Evolutionary conservation across 2,113 vertebrate species (phyloP).

Genomic region (Lamprotornis superbus): DNA sequence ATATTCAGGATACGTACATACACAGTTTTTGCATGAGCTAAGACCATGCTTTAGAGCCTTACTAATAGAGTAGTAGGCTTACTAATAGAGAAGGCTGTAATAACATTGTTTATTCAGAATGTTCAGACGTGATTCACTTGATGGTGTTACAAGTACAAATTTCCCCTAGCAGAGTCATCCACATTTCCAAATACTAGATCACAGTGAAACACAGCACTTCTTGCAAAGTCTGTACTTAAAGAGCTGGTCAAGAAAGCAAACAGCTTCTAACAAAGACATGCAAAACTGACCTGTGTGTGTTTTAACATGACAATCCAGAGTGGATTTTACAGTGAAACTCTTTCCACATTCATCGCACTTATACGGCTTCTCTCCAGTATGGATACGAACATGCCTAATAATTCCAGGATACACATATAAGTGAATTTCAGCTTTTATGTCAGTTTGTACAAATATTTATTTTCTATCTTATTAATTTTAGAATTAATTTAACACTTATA

Average conservation of each 20-base stretch:
- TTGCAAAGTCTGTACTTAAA: background rate
- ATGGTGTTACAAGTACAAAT: background rate
- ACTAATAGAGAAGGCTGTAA: background rate
- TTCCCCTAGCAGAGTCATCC: background rate
- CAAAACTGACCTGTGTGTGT: conserved; percentile 84
- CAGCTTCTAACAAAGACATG: background rate
- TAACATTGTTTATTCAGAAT: background rate
- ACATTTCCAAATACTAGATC: background rate
- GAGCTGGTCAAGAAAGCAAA: background rate
- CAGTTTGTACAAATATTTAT: background rate
- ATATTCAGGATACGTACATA: background rate
- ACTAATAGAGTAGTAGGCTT: background rate
- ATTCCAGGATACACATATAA: background rate
- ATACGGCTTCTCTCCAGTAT: conserved; percentile 89
- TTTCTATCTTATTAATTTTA: background rate
- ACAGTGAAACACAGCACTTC: background rate
- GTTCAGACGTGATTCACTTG: background rate
- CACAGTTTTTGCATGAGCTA: background rate
- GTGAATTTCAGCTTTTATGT: background rate
- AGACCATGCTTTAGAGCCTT: background rate
- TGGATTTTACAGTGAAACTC: conserved; percentile 93
- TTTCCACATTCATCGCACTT: conserved; percentile 92
- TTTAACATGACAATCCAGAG: conserved; percentile 90
- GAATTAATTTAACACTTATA: background rate
- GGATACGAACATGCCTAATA: conserved; percentile 87